Percentiles rank a stretch among this genome's conserved stretches.
Evolutionary conservation across 2,797 vertebrate species (phyloP).

Genomic region (Enteromius fasciolatus): DNA sequence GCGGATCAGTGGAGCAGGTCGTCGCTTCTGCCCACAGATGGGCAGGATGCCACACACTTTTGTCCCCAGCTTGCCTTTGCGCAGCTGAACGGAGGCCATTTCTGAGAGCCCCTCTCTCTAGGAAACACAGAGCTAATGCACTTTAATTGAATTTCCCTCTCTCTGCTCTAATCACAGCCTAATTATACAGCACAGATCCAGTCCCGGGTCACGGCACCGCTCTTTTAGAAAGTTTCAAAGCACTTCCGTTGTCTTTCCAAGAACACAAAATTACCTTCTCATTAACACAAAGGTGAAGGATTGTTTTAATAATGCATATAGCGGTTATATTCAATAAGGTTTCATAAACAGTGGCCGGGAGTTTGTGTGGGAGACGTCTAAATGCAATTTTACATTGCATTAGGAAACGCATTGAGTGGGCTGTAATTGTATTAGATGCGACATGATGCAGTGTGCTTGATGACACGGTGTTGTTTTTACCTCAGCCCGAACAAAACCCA

Average conservation of each 20-base stretch:
- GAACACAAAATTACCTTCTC: constrained; percentile 1
- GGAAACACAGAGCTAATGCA: constrained; percentile 11
- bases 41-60: constrained; percentile 32
- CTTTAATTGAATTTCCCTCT: constrained; percentile 40
- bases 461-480: constrained; percentile 49
- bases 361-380: constrained; percentile 42
- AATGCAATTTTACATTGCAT: constrained; percentile 23
- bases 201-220: constrained; percentile 2
- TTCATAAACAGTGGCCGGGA: constrained; percentile 26
- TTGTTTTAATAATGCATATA: constrained; percentile 38
- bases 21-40: constrained; percentile 29
- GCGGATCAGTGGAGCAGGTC: constrained; percentile 27
- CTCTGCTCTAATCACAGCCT: constrained; percentile 32
- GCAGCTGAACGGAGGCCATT: constrained; percentile 14
- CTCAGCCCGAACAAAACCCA: constrained; percentile 8
- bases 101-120: constrained; percentile 9
- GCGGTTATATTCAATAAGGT: constrained; percentile 18
- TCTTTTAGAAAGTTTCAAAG: not conserved
- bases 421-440: constrained; percentile 38
- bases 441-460: constrained; percentile 31
- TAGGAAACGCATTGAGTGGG: constrained; percentile 37
- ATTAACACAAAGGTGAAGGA: constrained; percentile 37
- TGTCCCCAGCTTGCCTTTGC: constrained; percentile 7
- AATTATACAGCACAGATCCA: not conserved
- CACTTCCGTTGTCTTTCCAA: constrained; percentile 17